Conservation (phyloP, 2,113 vertebrate genomes). For the Emydocephalus ijimae region DNA sequence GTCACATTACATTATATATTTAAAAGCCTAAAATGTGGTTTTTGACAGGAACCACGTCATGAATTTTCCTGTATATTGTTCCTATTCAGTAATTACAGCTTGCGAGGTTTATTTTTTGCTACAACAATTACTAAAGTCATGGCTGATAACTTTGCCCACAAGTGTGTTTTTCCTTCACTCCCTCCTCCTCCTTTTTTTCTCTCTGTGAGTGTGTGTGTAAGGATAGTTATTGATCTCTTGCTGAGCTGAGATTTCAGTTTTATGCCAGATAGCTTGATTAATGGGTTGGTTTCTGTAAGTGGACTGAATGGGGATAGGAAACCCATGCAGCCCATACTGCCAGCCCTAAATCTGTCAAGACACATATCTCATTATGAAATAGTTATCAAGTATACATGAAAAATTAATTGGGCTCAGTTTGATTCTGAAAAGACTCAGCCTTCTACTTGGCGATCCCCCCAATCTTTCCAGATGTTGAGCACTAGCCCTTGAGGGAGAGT, state of each 20-base stretch:
- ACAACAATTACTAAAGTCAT: constrained; percentile 70
- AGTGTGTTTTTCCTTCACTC: constrained; percentile 55
- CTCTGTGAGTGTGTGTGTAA: constrained; percentile 53
- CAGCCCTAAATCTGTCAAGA: constrained; percentile 84
- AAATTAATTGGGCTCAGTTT: constrained; percentile 88
- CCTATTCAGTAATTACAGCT: constrained; percentile 57
- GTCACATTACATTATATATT: constrained; percentile 64
- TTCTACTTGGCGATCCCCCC: constrained; percentile 75
- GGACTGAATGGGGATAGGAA: constrained; percentile 98
- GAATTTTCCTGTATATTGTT: constrained; percentile 59
- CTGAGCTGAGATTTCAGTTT: constrained; percentile 92
- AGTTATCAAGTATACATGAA: constrained; percentile 90
- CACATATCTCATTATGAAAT: constrained; percentile 87
- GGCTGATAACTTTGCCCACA: constrained; percentile 68
- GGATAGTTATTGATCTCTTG: constrained; percentile 95
- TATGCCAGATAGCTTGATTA: constrained; percentile 99
- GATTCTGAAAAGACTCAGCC: constrained; percentile 82
- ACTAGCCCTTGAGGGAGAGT: constrained; percentile 85
- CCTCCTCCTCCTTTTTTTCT: neutral
- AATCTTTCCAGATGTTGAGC: constrained; percentile 96
- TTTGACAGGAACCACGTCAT: constrained; percentile 66
- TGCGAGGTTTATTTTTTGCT: constrained; percentile 67
- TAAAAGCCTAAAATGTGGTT: constrained; percentile 64
- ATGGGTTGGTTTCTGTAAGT: constrained; percentile 96
- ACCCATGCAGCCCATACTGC: constrained; percentile 80